Evolutionary conservation across 2,888 invertebrate species (phyloP), one percentile per base, ranked within the genome.

Genomic region (Ochropleura leucogaster): DNA sequence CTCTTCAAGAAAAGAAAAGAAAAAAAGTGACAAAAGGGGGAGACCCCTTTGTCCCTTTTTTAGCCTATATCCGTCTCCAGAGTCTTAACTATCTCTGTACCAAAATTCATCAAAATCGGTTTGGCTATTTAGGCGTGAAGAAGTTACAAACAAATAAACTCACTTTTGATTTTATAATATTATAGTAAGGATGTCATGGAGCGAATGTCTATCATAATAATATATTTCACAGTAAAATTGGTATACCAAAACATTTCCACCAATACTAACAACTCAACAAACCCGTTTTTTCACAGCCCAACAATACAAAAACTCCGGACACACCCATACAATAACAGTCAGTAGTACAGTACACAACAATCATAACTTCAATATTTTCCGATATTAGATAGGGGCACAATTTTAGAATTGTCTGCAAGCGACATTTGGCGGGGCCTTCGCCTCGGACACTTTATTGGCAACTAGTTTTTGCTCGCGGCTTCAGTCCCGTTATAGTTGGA

Each of bases 401-500:
- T 85, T 87, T 79, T 80, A 80, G 80, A 82, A 78, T 83, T 77
- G 82, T 80, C 79, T 86, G 88, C 80, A 79, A 86, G 80, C 82
- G 88, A 88, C 85, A 89, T 89, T 89, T 86, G 85, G 84, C 72
- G 76, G 72, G 82, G 40, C 14, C 68, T 62, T 49, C 49, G 63
- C 62, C 74, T 72, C 75, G 82, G 86, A 80, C 88, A 85, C 84
- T 89, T 91, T 91, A 87, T 87, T 85, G 83, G 75, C 83, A 78
- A 20, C n/a, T 44, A 62, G 1, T 3, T 20, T 62, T 62, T 44
- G 44, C n/a, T 14, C n/a, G 7, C 7, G 62, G 14, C 8, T n/a
- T n/a, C n/a, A 8, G 12, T 62, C n/a, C 18, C 12, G n/a, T 62
- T 7, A 4, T 8, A 4, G 0, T 44, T 4, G 4, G 16, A 44